Evolutionary conservation across 2,888 invertebrate genomes (phyloP), one percentile per base, ranked within the genome.

Genomic region (Polietes domitor): DNA sequence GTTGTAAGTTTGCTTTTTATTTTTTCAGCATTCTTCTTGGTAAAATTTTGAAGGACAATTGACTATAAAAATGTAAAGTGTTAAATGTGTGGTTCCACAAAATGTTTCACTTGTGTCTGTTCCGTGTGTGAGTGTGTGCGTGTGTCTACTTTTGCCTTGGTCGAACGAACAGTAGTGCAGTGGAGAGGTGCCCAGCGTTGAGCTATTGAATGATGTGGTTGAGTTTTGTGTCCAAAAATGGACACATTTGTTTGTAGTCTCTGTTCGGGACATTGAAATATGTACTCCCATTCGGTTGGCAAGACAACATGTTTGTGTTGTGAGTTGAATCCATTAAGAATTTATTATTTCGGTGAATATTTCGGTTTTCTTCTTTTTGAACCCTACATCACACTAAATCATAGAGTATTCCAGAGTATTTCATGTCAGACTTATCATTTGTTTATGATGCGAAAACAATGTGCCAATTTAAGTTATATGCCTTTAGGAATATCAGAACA

Each of bases 1-100:
- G 17, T 63, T 63, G 37, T 55, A 55, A 55, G 24, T 55, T 41
- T 7, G 32, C 4, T 50, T n/a, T n/a, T n/a, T 50, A 5, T 58
- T 61, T 61, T 61, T 26, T 28, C 10, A 0, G 1, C 24, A 12
- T n/a, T 61, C 61, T 61, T 15, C 32, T 24, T 58, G 7, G 9
- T 19, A 32, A 28, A 71, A 26, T 28, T 28, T 72, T 72, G 71
- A 72, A 72, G 71, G 71, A 72, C 71, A 72, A 72, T 72, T 55
- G 71, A 72, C 71, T 32, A 72, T 72, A 55, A 55, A 72, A 65
- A 32, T 65, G 65, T 65, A 37, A 65, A 65, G 65, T 65, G 65
- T 21, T 65, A 65, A 65, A 65, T 65, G 65, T 65, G 65, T 65
- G 65, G 37, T 65, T 41, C 21, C 65, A 65, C 65, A 65, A 10